Evolutionary conservation across 2,113 vertebrate genomes (phyloP), one percentile per base, ranked within the genome.

Genomic region (Sinocyclocheilus rhinocerous): DNA sequence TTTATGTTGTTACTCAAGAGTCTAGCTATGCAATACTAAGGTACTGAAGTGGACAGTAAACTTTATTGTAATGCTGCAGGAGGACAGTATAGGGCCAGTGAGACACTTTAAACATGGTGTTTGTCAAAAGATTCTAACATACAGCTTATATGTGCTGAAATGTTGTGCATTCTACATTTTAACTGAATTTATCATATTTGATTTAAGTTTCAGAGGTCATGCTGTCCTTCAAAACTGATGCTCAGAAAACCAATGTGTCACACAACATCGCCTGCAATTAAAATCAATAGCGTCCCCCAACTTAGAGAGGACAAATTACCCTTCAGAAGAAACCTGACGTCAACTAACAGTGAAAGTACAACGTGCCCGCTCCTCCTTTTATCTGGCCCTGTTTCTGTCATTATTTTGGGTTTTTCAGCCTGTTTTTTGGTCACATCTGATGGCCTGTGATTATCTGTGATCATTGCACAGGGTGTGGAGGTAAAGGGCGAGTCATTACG

Each of bases 401-500:
- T 75, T 45, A 42, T 88, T 86, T 73, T 2, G 12, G 42, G 42
- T 50, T 18, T 75, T 87, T 83, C 39, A 70, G 42, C 69, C 52
- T 72, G 12, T 16, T 84, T 50, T 72, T 29, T 18, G 52, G 84
- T 86, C 76, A 50, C 65, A 85, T 83, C 45, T 29, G 39, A 70
- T 55, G 88, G 78, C 50, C 61, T 92, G 91, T 89, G 92, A 95
- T 92, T 95, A 94, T 92, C 93, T 90, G 92, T 92, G 81, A 94
- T 93, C 94, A 95, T 95, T 95, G 95, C 95, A 94, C 94, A 95
- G 94, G 94, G 89, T 87, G 90, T 90, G 94, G 88, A 94, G 89
- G 91, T 90, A 95, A 93, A 95, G 95, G 94, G 94, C 93, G 94
- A 93, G 93, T 94, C 95, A 95, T 96, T 96, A 96, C 92, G 95